A percentile compares a stretch with the other conserved stretches of the same genome.
Evolutionary conservation across 2,888 invertebrate species (phyloP).

Genomic region (Tryphoninae sp.): DNA sequence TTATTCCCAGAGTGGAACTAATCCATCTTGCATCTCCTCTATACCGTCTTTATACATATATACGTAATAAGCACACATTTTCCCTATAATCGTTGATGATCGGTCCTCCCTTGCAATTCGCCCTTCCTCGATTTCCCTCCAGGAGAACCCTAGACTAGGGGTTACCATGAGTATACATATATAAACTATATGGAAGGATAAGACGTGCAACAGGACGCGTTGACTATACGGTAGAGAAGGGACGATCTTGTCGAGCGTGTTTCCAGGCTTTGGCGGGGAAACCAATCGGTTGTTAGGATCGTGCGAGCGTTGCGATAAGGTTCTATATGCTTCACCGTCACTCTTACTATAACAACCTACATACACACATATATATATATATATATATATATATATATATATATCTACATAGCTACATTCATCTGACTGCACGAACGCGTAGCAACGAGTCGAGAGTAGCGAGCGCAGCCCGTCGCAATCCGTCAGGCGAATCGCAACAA

Average conservation of each 20-base stretch:
- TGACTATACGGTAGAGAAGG: neutral
- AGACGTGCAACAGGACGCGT: constrained; percentile 16
- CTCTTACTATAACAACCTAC: constrained; percentile 2
- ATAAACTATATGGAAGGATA: neutral
- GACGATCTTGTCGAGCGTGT: constrained; percentile 58
- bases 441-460: constrained; percentile 17
- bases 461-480: constrained; percentile 68
- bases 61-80: constrained; percentile 20
- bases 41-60: neutral
- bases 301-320: constrained; percentile 62
- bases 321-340: constrained; percentile 8
- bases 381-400: neutral
- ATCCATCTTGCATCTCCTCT: constrained; percentile 34
- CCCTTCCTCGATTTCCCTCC: constrained; percentile 18
- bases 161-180: neutral
- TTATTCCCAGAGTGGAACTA: constrained; percentile 48
- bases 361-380: constrained; percentile 2
- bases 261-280: constrained; percentile 57
- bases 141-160: neutral
- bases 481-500: constrained; percentile 72
- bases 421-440: constrained; percentile 9
- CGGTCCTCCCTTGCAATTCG: constrained; percentile 14
- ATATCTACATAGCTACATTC: constrained; percentile 8
- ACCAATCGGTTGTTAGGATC: constrained; percentile 68
- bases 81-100: constrained; percentile 34